phyloP scores from a whole-genome alignment of 1,140 invertebrate genomes.

The Penaeus japonicus region DNA sequence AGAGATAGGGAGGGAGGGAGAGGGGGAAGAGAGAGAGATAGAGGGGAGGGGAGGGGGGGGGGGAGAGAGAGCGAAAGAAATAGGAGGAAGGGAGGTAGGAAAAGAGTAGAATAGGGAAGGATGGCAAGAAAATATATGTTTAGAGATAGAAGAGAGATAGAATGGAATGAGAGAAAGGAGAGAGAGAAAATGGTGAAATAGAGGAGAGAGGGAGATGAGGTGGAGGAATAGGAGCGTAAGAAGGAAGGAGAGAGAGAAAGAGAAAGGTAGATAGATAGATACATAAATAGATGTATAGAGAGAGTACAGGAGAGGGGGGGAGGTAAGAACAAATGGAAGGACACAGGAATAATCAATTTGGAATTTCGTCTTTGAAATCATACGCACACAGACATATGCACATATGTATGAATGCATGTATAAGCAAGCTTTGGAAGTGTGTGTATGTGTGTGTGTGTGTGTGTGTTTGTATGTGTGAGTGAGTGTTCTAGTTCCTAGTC shows the following conservation, averaged over 20 bases:
- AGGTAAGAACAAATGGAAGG: not conserved
- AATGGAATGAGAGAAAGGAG: not conserved
- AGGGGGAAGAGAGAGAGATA: not conserved
- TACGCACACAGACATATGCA: not conserved
- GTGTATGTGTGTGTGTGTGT: no score
- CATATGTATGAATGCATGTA: no score
- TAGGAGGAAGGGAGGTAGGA: not conserved
- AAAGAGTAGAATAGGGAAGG: not conserved
- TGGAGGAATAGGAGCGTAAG: no score
- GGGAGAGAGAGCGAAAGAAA: not conserved
- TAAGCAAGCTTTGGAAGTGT: no score
- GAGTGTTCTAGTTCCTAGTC: not conserved
- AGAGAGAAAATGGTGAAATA: not conserved
- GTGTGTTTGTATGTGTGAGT: no score
- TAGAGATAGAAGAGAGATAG: not conserved
- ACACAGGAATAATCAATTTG: no score
- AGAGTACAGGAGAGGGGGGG: not conserved
- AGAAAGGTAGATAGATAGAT: not conserved
- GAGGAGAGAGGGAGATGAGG: not conserved
- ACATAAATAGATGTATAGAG: no score
- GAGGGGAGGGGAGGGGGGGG: not conserved
- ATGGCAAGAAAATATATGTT: not conserved
- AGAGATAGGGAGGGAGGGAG: not conserved
- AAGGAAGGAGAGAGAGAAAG: not conserved
- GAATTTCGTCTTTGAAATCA: no score